Evolutionary conservation across 2,797 vertebrate genomes (phyloP).

Genomic region (Sebastes oblongus): DNA sequence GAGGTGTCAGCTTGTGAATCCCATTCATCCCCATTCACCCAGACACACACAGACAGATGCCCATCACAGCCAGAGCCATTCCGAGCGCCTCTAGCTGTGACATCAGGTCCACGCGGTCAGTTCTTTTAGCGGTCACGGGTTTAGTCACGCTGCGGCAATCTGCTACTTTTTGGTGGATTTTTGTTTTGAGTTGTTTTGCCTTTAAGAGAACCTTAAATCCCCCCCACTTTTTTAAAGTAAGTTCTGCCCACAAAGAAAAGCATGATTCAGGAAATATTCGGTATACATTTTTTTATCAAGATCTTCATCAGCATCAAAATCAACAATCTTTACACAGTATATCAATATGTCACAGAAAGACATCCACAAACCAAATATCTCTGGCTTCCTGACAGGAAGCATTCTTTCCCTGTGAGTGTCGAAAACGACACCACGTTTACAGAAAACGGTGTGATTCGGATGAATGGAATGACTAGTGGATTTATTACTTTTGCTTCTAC

Average conservation of each 20-base stretch:
- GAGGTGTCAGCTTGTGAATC: conserved; percentile 60
- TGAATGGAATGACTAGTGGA: conserved; percentile 28
- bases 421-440: conserved; percentile 69
- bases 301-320: conserved; percentile 61
- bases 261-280: conserved; percentile 62
- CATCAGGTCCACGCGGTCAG: conserved; percentile 34
- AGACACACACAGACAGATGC: conserved; percentile 53
- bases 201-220: neutral
- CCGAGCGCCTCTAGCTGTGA: conserved; percentile 21
- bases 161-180: conserved; percentile 3
- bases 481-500: conserved; percentile 64
- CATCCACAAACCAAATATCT: conserved; percentile 71
- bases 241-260: conserved; percentile 40
- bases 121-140: conserved; percentile 12
- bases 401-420: conserved; percentile 67
- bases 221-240: neutral
- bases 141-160: conserved; percentile 23
- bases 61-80: conserved; percentile 37
- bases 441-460: conserved; percentile 39
- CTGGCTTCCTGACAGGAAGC: conserved; percentile 73
- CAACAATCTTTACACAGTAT: conserved; percentile 70
- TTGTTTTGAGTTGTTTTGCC: neutral
- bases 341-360: conserved; percentile 80
- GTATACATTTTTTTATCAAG: conserved; percentile 69
- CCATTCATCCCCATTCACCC: conserved; percentile 58